phyloP scores from a whole-genome alignment of 2,888 invertebrate species.

The Clusia tigrina region DNA sequence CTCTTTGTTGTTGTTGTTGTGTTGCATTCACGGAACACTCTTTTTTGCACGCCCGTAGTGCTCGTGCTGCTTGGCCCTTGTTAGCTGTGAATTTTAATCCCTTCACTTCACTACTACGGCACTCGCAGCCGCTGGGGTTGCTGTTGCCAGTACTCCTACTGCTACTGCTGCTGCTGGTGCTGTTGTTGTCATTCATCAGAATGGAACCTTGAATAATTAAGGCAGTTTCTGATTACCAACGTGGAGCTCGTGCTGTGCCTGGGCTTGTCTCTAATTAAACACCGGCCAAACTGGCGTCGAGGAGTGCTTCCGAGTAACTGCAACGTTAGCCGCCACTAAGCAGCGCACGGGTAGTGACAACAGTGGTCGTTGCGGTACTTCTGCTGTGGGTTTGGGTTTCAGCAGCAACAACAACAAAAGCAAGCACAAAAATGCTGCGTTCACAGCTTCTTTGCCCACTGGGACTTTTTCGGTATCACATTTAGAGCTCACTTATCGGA shows the following conservation, averaged over 20 bases:
- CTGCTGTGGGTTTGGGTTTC: neutral
- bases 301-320: neutral
- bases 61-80: slow-evolving; percentile 23
- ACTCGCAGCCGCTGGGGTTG: neutral
- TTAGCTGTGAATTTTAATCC: slow-evolving; percentile 23
- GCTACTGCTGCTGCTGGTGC: slow-evolving; percentile 32
- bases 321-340: neutral
- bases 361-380: neutral
- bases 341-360: neutral
- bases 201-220: slow-evolving; percentile 64
- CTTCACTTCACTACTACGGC: slow-evolving; percentile 40
- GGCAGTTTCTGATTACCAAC: slow-evolving; percentile 63
- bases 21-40: slow-evolving; percentile 23
- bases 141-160: slow-evolving; percentile 39
- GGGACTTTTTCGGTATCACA: too few species aligned
- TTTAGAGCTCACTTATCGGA: too few species aligned
- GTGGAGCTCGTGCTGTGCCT: slow-evolving; percentile 53
- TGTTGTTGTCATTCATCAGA: slow-evolving; percentile 60
- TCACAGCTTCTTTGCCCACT: too few species aligned
- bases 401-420: too few species aligned
- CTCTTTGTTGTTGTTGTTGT: slow-evolving; percentile 14
- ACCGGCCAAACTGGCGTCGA: neutral
- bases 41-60: slow-evolving; percentile 21
- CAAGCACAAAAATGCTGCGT: too few species aligned
- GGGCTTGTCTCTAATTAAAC: slow-evolving; percentile 18